Conservation (phyloP, 2,797 vertebrate genomes). For the Coluber constrictor region DNA sequence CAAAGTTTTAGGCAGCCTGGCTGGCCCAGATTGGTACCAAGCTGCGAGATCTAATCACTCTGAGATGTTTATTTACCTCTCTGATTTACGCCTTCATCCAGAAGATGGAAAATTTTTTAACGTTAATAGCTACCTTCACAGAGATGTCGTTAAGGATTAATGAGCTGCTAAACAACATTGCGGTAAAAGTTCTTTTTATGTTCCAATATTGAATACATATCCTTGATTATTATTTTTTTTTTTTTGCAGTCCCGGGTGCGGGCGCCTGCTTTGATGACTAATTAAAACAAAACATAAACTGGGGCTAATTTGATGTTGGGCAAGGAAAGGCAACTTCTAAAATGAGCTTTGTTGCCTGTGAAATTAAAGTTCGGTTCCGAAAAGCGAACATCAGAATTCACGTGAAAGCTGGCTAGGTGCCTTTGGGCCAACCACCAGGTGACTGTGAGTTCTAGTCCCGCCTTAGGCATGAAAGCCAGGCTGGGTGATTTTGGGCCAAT, state of each 20-base stretch:
- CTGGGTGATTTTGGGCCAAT: too few relatives aligned
- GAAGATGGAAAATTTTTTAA: background rate
- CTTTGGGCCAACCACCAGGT: too few relatives aligned
- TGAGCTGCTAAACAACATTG: background rate
- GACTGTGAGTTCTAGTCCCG: too few relatives aligned
- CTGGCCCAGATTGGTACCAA: background rate
- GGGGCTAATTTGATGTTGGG: too few relatives aligned
- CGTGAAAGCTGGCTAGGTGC: too few relatives aligned
- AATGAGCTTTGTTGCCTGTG: background rate
- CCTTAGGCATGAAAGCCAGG: rapidly evolving
- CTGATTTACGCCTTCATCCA: background rate
- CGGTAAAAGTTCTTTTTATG: background rate
- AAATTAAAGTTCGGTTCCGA: background rate
- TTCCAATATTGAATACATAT: conserved; percentile 11
- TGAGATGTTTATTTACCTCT: background rate
- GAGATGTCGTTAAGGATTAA: conserved; percentile 25
- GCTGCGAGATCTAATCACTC: background rate
- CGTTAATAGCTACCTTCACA: background rate
- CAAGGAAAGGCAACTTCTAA: background rate
- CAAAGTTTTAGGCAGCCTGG: background rate
- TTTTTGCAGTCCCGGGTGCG: background rate
- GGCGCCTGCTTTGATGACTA: background rate
- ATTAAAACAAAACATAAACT: background rate
- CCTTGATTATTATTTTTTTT: background rate
- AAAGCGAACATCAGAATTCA: background rate